These are phyloP conservation scores for Tinamus guttatus DNA, from an alignment of 2,113 vertebrate genomes.

Conservation along the genomic window DNA sequence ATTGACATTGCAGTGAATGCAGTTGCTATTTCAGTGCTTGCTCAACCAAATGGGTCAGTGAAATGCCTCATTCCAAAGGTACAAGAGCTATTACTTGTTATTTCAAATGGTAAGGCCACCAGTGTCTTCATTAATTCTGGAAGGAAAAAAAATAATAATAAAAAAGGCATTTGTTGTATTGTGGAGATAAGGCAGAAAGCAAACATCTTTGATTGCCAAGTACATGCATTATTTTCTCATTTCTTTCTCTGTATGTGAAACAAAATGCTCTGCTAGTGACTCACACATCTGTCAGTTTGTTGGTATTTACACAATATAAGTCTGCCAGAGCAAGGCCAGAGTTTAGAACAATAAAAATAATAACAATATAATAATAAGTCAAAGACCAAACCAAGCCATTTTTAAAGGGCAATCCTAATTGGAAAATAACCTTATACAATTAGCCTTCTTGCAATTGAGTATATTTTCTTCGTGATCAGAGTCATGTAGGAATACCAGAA, in stretches of 20 bases:
- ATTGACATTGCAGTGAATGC: background rate
- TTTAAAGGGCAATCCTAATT: background rate
- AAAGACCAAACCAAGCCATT: background rate
- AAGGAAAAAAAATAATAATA: background rate
- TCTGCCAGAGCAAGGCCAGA: background rate
- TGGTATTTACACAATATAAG: background rate
- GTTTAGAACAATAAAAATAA: background rate
- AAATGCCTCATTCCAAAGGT: background rate
- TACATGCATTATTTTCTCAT: background rate
- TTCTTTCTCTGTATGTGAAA: background rate
- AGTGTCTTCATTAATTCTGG: background rate
- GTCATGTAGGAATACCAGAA: fast-evolving
- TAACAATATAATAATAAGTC: fast-evolving
- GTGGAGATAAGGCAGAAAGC: background rate
- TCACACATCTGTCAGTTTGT: background rate
- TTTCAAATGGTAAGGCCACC: background rate
- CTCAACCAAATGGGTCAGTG: background rate
- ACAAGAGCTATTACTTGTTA: background rate
- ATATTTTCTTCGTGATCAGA: background rate
- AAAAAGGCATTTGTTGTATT: background rate
- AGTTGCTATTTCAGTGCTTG: background rate
- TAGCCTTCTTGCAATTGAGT: background rate
- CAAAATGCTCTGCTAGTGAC: background rate
- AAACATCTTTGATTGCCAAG: background rate
- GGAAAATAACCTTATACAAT: background rate